Conservation (phyloP, 2,888 invertebrate genomes). For the Habroteleia sp. region DNA sequence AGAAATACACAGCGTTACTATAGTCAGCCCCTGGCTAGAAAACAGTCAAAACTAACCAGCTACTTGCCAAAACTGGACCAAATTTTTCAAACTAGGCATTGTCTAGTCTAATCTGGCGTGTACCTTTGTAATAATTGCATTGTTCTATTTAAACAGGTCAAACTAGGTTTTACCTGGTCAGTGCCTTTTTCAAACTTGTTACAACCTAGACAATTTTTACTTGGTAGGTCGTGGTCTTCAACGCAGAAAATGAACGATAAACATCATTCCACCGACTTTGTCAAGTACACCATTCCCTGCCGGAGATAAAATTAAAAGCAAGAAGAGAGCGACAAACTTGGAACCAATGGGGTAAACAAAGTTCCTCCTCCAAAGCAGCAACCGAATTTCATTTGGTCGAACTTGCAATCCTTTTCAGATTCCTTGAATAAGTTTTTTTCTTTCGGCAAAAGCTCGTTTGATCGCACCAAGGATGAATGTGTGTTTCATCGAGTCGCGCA, state of each 20-base stretch:
- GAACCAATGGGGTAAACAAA: constrained; percentile 15
- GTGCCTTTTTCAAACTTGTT: too few relatives aligned
- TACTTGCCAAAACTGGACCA: too few relatives aligned
- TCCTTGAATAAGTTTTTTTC: background rate
- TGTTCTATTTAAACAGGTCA: too few relatives aligned
- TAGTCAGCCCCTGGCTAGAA: too few relatives aligned
- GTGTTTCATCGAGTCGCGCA: constrained; percentile 32
- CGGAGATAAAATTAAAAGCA: constrained; percentile 14
- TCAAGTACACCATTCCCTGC: constrained; percentile 7
- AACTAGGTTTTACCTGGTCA: too few relatives aligned
- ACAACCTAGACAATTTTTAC: too few relatives aligned
- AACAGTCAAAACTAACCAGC: too few relatives aligned
- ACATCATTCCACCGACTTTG: constrained; percentile 10
- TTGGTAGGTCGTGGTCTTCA: too few relatives aligned
- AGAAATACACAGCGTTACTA: too few relatives aligned
- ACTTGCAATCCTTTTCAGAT: background rate
- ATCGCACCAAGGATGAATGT: constrained; percentile 42
- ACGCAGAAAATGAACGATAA: constrained; percentile 18
- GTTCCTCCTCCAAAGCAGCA: constrained; percentile 26
- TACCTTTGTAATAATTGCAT: too few relatives aligned
- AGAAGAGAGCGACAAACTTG: constrained; percentile 2
- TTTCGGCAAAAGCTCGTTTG: constrained; percentile 39
- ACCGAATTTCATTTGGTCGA: background rate
- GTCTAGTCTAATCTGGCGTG: too few relatives aligned
- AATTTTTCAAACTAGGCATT: too few relatives aligned